Conservation (phyloP, 2,797 vertebrate genomes). For the Pseudochromis fuscus region DNA sequence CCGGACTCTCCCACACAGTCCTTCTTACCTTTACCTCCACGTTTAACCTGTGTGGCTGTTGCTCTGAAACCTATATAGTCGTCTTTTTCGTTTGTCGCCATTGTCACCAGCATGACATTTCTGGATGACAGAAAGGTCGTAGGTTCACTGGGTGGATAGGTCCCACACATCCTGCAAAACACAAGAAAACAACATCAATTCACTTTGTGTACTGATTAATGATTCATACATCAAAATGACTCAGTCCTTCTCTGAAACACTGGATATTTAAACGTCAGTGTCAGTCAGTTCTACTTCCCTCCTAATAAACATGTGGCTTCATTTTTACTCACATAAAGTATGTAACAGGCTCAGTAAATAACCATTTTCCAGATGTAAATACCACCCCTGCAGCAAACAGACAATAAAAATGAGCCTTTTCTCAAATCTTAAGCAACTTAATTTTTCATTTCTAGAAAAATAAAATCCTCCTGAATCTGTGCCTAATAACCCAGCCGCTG, state of each 20-base stretch:
- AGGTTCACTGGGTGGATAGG: conserved; percentile 88
- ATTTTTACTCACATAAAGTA: background rate
- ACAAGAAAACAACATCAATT: background rate
- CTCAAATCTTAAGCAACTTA: too few species aligned
- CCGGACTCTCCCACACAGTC: background rate
- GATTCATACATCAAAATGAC: background rate
- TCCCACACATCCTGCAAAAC: conserved; percentile 89
- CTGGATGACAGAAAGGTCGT: conserved; percentile 93
- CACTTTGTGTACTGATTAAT: background rate
- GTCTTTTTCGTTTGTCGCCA: conserved; percentile 84
- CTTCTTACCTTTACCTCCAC: conserved; percentile 73
- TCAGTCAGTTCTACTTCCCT: background rate
- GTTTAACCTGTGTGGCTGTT: conserved; percentile 84
- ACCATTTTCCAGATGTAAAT: too few species aligned
- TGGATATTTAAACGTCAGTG: background rate
- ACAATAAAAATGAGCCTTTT: too few species aligned
- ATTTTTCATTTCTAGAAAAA: too few species aligned
- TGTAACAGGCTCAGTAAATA: too few species aligned
- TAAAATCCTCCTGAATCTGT: too few species aligned
- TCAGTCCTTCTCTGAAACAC: background rate
- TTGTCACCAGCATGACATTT: conserved; percentile 92
- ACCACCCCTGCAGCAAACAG: too few species aligned
- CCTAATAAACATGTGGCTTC: background rate
- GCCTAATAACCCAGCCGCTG: too few species aligned
- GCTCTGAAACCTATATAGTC: conserved; percentile 92